Conservation (phyloP, 1,140 invertebrate species). For the Ceratina australensis region DNA sequence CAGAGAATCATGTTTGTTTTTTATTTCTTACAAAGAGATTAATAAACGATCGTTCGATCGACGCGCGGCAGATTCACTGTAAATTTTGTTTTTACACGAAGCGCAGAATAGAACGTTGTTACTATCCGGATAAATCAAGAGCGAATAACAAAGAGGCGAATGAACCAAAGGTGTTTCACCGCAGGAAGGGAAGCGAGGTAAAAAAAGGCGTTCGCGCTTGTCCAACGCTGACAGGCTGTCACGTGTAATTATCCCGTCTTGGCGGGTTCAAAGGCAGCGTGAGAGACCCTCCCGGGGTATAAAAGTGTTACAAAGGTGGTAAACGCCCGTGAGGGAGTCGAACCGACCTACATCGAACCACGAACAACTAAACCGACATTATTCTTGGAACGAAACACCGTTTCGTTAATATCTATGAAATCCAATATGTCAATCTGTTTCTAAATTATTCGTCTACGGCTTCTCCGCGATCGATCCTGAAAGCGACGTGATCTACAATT, state of each 20-base stretch:
- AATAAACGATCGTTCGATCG: too few relatives aligned
- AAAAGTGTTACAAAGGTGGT: slow-evolving; percentile 58
- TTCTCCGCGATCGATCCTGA: too few relatives aligned
- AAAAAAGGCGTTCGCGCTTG: slow-evolving; percentile 33
- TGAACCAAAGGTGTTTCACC: slow-evolving; percentile 2
- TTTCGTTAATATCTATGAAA: neutral
- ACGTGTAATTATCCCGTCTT: slow-evolving; percentile 58
- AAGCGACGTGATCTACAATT: too few relatives aligned
- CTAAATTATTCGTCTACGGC: neutral
- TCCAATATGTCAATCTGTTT: neutral
- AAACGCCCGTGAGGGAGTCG: slow-evolving; percentile 42
- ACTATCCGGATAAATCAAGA: slow-evolving; percentile 11
- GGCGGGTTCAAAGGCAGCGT: slow-evolving; percentile 57
- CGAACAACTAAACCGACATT: neutral
- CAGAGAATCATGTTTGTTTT: too few relatives aligned
- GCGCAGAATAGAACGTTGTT: too few relatives aligned
- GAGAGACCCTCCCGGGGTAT: slow-evolving; percentile 50
- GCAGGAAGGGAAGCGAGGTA: neutral
- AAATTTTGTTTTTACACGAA: too few relatives aligned
- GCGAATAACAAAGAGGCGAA: slow-evolving; percentile 25
- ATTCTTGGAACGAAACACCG: neutral
- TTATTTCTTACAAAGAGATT: too few relatives aligned
- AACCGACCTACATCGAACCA: slow-evolving; percentile 52
- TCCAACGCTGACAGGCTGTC: slow-evolving; percentile 30
- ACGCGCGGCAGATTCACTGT: too few relatives aligned